Percentiles rank a stretch among this genome's conserved stretches.
Conservation (phyloP, 2,797 vertebrate genomes). For the Spinibarbus caldwelli region DNA sequence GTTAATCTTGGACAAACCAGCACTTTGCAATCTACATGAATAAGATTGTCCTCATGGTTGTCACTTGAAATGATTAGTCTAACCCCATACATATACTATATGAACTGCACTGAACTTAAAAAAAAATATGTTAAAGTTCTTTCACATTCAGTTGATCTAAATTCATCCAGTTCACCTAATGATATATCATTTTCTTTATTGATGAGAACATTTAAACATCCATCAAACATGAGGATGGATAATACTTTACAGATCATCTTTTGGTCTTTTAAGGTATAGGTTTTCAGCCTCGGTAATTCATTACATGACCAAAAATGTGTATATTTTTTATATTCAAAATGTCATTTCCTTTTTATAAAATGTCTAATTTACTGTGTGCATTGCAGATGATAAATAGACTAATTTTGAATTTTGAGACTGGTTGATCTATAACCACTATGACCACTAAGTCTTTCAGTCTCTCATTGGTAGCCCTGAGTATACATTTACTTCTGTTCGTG, state of each 20-base stretch:
- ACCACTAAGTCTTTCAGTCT: conserved; percentile 62
- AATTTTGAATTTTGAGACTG: conserved; percentile 44
- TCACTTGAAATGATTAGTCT: conserved; percentile 42
- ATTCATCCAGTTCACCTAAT: not conserved
- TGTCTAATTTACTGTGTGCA: conserved; percentile 28
- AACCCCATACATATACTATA: conserved; percentile 43
- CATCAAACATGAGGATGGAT: not conserved
- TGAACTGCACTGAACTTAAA: conserved; percentile 73
- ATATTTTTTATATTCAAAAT: conserved; percentile 2
- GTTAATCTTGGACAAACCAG: conserved; percentile 35
- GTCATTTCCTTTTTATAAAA: not conserved
- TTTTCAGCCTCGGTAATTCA: not conserved
- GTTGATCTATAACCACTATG: conserved; percentile 72
- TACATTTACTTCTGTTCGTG: conserved; percentile 8
- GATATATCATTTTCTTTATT: not conserved
- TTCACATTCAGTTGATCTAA: conserved; percentile 19
- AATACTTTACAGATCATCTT: not conserved
- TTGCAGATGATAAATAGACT: conserved; percentile 26
- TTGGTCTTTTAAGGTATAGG: not conserved
- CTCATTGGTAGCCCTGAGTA: conserved; percentile 76
- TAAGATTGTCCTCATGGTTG: conserved; percentile 40
- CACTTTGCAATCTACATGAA: conserved; percentile 56
- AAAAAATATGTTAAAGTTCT: conserved; percentile 45
- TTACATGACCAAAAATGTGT: conserved; percentile 6
- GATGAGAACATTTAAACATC: not conserved